Base-by-base conservation (phyloP, 2,888 invertebrate species). In the Ophion costatus region DNA sequence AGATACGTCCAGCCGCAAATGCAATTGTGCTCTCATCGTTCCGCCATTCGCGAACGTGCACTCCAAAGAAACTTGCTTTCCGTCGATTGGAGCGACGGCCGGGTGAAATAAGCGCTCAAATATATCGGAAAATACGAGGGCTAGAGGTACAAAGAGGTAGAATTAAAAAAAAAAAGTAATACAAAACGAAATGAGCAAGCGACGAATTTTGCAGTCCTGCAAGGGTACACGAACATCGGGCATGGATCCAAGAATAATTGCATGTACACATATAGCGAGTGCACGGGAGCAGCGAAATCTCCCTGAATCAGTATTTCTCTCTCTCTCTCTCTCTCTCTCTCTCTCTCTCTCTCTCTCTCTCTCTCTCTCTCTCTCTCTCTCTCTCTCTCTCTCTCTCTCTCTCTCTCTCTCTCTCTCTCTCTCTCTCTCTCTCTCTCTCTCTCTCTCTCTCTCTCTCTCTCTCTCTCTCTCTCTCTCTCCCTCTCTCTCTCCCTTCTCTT, bases 241-340 rank as follows among this genome's bases (percentile, higher is more conserved):
- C 83, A 85, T 59, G 69, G 74, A 83, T 83, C 85, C 83, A 85
- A 85, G 83, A 83, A 85, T 75, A 74, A 51, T 83, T 74, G 74
- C 57, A 63, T 63, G 76, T 76, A 82, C 69, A 51, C 51, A 51
- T 51, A 51, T 51, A 51, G 51, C 51, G 51, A 51, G 51, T 51
- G 51, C 77, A n/a, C 63, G 64, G 71, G 59, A 61, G 33, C 57
- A 20, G 63, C 57, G 38, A 71, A 76, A 77, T 56, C 79, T 79
- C 29, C 45, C 22, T 69, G 67, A 73, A 80, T 77, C 74, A 33
- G 42, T 38, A 59, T 66, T 73, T 67, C 66, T 67, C 85, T 80
- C 79, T n/a, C 56, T 56, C 63, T 70, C 75, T 33, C 24, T 61
- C 61, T 22, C 29, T 9, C 61, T 14, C 70, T 70, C 24, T n/a